Percentiles rank a stretch among this genome's conserved stretches.
Evolutionary conservation across 2,113 vertebrate species (phyloP).

Genomic region (Pelecanus crispus): DNA sequence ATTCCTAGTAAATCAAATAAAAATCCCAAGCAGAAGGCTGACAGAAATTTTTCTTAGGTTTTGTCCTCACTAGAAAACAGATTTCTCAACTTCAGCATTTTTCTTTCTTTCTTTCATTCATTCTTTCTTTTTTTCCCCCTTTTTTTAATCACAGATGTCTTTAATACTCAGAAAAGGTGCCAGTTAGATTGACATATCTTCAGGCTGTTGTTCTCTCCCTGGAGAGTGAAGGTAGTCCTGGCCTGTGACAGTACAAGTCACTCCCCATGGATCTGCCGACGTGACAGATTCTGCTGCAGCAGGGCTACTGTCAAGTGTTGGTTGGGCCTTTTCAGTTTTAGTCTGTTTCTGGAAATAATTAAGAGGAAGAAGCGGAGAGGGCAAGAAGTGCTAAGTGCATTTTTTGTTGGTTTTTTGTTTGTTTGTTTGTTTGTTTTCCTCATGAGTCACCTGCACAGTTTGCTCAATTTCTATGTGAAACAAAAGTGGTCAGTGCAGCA

Average conservation of each 20-base stretch:
- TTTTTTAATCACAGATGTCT: background rate
- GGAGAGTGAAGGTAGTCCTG: background rate
- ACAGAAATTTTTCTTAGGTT: background rate
- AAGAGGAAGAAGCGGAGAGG: background rate
- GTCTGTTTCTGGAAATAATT: background rate
- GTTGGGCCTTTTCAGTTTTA: background rate
- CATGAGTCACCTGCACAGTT: background rate
- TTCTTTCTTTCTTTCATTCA: background rate
- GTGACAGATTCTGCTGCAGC: background rate
- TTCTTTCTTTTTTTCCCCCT: accelerated
- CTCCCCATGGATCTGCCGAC: accelerated
- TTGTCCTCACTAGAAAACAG: background rate
- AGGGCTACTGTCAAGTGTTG: background rate
- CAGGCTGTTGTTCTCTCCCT: background rate
- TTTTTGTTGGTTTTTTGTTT: background rate
- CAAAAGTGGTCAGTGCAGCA: background rate
- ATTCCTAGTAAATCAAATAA: background rate
- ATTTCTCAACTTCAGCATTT: background rate
- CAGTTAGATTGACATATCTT: background rate
- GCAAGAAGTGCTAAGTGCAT: background rate
- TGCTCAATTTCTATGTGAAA: background rate
- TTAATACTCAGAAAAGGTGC: background rate
- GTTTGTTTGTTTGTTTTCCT: background rate
- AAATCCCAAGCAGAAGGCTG: background rate
- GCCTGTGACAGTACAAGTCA: background rate